These are phyloP conservation scores for Oreohelix idahoensis DNA, from an alignment of 1,140 invertebrate genomes.

Conservation along the genomic window DNA sequence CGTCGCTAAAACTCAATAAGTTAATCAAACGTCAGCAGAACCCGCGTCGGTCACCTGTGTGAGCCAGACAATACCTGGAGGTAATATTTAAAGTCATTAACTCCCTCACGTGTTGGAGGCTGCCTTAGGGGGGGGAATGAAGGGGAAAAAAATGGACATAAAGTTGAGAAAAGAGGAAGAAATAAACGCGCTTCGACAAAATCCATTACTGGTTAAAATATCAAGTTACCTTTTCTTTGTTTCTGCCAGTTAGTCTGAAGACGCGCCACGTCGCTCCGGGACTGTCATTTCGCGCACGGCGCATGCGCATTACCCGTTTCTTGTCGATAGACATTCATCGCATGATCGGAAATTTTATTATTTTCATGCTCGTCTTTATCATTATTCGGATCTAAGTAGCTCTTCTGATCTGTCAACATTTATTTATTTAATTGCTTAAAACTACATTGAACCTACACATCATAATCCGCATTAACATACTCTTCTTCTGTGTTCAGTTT, in stretches of 20 bases:
- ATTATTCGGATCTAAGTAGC: no score
- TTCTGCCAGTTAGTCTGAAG: neutral
- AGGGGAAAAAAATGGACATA: neutral
- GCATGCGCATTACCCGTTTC: neutral
- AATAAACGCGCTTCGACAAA: neutral
- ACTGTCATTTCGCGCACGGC: neutral
- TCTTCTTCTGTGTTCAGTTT: no score
- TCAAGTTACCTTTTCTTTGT: constrained; percentile 26
- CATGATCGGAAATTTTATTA: no score
- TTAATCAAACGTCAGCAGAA: neutral
- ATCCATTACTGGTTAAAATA: constrained; percentile 22
- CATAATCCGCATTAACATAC: no score
- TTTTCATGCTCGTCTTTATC: no score
- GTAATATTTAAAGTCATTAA: constrained; percentile 7
- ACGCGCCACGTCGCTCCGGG: neutral
- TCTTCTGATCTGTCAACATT: no score
- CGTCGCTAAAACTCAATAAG: neutral
- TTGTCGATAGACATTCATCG: no score
- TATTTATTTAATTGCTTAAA: no score
- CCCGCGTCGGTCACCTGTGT: neutral
- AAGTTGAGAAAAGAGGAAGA: neutral
- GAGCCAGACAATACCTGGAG: neutral
- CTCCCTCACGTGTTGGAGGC: neutral
- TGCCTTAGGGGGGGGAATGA: neutral
- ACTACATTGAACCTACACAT: no score